Evolutionary conservation across 2,113 vertebrate genomes (phyloP).

Genomic region (Aegithalos caudatus): DNA sequence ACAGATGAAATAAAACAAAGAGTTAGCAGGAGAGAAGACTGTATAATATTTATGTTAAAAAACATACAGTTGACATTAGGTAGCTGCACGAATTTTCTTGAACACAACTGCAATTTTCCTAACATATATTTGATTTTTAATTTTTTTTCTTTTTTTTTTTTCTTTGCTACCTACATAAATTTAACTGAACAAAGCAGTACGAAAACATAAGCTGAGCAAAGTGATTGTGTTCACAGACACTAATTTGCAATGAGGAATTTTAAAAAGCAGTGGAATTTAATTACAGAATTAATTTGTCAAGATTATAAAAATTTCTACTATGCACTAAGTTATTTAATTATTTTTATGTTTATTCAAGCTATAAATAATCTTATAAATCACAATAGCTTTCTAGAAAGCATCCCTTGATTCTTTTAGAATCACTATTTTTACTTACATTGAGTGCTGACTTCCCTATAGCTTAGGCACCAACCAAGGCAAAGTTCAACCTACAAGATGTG

Average conservation of each 20-base stretch:
- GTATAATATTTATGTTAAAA: neutral
- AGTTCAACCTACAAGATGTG: neutral
- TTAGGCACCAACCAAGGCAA: neutral
- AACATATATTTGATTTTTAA: neutral
- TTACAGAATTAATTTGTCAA: neutral
- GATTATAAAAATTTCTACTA: neutral
- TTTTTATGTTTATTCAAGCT: neutral
- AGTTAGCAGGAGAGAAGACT: constrained; percentile 28
- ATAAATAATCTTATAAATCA: neutral
- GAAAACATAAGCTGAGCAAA: neutral
- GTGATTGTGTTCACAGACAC: neutral
- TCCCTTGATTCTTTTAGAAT: neutral
- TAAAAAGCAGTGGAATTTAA: neutral
- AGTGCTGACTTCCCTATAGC: neutral
- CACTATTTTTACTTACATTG: neutral
- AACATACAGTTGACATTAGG: neutral
- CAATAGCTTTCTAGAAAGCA: neutral
- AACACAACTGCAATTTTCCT: neutral
- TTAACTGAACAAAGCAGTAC: neutral
- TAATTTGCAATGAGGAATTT: neutral
- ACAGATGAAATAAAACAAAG: constrained; percentile 54
- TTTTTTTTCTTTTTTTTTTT: neutral
- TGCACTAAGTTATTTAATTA: neutral
- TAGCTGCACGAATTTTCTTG: neutral
- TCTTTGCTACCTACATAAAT: neutral